A percentile compares a stretch with the other conserved stretches of the same genome.
Evolutionary conservation across 2,113 vertebrate genomes (phyloP).

Genomic region (Cebus imitator): DNA sequence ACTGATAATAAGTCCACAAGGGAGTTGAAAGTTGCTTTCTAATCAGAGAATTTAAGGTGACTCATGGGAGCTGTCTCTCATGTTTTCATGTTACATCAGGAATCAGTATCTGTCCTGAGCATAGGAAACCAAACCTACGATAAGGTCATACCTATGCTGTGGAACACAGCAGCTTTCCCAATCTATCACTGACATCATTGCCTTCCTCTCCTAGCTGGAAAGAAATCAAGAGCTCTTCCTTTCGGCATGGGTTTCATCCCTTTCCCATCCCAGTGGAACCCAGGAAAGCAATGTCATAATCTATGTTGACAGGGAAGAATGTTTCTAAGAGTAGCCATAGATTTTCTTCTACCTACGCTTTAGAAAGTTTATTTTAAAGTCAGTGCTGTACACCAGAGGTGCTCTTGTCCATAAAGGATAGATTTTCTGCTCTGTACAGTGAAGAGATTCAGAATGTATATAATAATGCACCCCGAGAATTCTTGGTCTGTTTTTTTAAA

Average conservation of each 20-base stretch:
- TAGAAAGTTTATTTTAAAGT: conserved; percentile 30
- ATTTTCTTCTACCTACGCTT: conserved; percentile 1
- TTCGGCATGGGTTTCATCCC: neutral
- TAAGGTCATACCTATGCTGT: neutral
- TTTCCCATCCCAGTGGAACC: neutral
- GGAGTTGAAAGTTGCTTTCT: neutral
- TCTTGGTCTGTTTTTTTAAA: neutral
- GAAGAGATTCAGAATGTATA: neutral
- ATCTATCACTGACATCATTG: neutral
- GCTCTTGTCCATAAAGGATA: conserved; percentile 13
- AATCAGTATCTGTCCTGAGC: neutral
- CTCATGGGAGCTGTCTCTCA: neutral
- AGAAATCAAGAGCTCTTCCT: neutral
- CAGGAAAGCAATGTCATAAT: accelerated
- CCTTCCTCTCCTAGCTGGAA: neutral
- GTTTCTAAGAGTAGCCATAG: neutral
- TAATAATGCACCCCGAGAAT: neutral
- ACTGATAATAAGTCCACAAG: too few relatives aligned
- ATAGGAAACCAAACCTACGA: neutral
- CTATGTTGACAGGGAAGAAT: neutral
- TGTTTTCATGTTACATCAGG: neutral
- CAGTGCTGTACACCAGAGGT: neutral
- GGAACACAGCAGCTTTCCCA: neutral
- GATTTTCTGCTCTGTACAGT: conserved; percentile 50
- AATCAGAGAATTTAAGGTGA: neutral